Evolutionary conservation across 2,888 invertebrate genomes (phyloP).

Genomic region (Thecocarcelia acutangulata): DNA sequence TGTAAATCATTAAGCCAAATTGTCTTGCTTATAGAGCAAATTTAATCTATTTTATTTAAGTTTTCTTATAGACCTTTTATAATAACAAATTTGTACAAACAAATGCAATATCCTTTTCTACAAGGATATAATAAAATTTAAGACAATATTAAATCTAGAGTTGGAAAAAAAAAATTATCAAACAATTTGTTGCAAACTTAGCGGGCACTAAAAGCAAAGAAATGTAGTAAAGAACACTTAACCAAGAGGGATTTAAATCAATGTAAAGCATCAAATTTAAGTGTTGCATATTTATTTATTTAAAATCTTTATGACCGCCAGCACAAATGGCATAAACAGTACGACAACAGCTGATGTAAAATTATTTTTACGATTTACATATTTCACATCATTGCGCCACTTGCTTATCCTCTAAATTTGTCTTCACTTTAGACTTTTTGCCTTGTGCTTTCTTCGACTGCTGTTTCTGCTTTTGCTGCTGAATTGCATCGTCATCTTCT

Average conservation of each 20-base stretch:
- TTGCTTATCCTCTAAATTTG: conserved; percentile 36
- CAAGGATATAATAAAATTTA: neutral
- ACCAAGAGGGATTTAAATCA: neutral
- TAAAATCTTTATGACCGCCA: neutral
- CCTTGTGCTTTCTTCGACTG: conserved; percentile 20
- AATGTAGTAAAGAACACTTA: conserved; percentile 8
- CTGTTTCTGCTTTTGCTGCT: conserved; percentile 45
- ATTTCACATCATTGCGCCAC: conserved; percentile 22
- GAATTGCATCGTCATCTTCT: conserved; percentile 71
- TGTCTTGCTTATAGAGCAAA: too few relatives aligned
- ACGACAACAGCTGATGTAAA: neutral
- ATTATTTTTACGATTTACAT: neutral
- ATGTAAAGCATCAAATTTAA: conserved; percentile 7
- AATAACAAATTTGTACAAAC: too few relatives aligned
- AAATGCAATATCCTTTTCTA: too few relatives aligned
- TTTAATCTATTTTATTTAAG: too few relatives aligned
- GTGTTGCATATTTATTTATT: neutral
- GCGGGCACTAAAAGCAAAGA: conserved; percentile 7
- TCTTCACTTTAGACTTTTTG: conserved; percentile 45
- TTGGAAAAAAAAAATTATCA: neutral
- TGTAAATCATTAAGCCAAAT: too few relatives aligned
- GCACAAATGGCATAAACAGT: conserved; percentile 20
- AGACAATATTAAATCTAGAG: conserved; percentile 13
- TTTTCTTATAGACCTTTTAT: too few relatives aligned
- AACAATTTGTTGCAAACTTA: conserved; percentile 1